Evolutionary conservation across 1,140 invertebrate genomes (phyloP).

Genomic region (Globodera rostochiensis): DNA sequence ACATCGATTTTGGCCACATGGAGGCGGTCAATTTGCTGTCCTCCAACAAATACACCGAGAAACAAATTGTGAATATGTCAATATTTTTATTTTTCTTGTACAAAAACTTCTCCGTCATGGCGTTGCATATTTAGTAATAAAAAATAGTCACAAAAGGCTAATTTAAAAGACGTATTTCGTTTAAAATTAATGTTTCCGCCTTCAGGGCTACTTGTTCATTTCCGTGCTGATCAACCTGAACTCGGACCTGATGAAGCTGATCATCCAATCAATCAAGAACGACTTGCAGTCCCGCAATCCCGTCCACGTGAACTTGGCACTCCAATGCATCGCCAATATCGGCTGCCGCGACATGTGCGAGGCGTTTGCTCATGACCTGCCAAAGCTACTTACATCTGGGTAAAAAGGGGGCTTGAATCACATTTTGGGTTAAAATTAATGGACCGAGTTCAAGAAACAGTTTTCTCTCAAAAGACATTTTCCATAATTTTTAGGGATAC

Average conservation of each 20-base stretch:
- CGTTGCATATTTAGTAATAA: no score
- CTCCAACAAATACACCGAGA: constrained; percentile 99
- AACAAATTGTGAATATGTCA: constrained; percentile 95
- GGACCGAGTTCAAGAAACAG: constrained; percentile 5
- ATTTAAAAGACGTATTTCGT: no score
- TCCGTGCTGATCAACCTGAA: constrained; percentile 98
- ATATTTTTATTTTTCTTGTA: background rate
- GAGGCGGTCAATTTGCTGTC: constrained; percentile 99
- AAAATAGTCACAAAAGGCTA: no score
- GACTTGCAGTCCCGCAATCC: constrained; percentile 94
- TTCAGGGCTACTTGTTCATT: constrained; percentile 96
- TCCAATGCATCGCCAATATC: constrained; percentile 99
- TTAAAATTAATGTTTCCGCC: constrained; percentile 48
- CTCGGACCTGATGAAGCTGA: constrained; percentile 97
- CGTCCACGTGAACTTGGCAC: constrained; percentile 95
- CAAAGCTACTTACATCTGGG: constrained; percentile 94
- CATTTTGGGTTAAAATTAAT: constrained; percentile 76
- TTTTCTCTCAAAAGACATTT: constrained; percentile 29
- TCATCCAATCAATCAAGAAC: constrained; percentile 99
- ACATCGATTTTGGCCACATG: constrained; percentile 99
- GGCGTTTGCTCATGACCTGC: constrained; percentile 95
- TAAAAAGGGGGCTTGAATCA: constrained; percentile 66
- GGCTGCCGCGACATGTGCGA: constrained; percentile 99
- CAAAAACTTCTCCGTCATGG: no score
- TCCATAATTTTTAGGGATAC: constrained; percentile 78